A percentile compares a stretch with the other conserved stretches of the same genome.
Evolutionary conservation across 2,888 invertebrate species (phyloP).

Genomic region (Standfussiana lucernea): DNA sequence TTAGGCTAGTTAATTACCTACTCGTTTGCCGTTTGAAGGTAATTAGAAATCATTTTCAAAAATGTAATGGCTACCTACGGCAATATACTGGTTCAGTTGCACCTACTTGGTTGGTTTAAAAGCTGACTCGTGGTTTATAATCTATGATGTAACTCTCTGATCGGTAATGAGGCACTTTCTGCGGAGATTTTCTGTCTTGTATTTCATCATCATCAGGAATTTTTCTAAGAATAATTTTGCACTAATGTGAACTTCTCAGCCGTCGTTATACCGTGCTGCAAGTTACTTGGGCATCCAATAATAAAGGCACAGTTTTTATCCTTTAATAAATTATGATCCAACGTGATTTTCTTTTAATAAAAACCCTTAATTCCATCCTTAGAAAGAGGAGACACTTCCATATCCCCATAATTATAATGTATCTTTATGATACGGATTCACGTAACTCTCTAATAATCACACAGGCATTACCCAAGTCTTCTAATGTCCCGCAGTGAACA

Average conservation of each 20-base stretch:
- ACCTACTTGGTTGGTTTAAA: conserved; percentile 14
- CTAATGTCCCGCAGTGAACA: conserved; percentile 81
- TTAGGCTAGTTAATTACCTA: conserved; percentile 15
- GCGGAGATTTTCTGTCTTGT: not conserved
- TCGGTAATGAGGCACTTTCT: not conserved
- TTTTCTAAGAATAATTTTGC: conserved; percentile 7
- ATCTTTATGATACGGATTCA: conserved; percentile 64
- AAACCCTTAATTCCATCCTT: conserved; percentile 47
- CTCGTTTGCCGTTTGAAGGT: conserved; percentile 29
- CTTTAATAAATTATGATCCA: conserved; percentile 15
- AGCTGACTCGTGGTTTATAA: not conserved
- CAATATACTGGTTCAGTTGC: not conserved
- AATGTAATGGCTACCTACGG: conserved; percentile 10
- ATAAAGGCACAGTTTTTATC: conserved; percentile 20
- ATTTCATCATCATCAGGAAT: not conserved
- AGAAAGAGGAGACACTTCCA: conserved; percentile 47
- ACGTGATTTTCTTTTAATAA: conserved; percentile 44
- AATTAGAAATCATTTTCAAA: conserved; percentile 26
- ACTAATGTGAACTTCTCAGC: not conserved
- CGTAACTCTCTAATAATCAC: conserved; percentile 77
- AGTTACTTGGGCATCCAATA: conserved; percentile 24
- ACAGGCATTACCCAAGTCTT: conserved; percentile 77
- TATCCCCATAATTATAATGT: conserved; percentile 57
- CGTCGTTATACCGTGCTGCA: not conserved
- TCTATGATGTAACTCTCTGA: conserved; percentile 15